Evolutionary conservation across 2,113 vertebrate species (phyloP), one percentile per base, ranked within the genome.

Genomic region (Tetrax tetrax): DNA sequence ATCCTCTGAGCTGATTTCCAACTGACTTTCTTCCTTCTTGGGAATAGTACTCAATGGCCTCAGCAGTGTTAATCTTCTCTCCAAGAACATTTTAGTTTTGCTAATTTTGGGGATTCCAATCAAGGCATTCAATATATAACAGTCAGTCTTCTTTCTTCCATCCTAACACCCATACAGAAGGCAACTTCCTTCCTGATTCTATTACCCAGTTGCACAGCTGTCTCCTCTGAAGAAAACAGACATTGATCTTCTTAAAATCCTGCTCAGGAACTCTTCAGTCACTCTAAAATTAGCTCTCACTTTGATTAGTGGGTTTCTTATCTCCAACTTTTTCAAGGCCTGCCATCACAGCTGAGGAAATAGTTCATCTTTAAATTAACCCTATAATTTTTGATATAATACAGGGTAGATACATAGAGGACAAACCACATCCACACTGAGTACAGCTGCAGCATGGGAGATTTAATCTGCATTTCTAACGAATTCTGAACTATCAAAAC

Each of bases 21-120:
- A 13, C 1, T 0, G 0, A 22, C 19, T 23, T 66, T 19, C 14
- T 74, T 77, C 16, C 31, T 35, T 74, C 74, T 80, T 63, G 21
- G 28, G n/a, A 48, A 71, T 5, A 78, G 15, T 33, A 59, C 19
- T 53, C 72, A 35, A 45, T 13, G 21, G 22, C 13, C 31, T 86
- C 50, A 41, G 10, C 60, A 60, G 43, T 19, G 23, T 64, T 60
- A 63, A 60, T 35, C 1, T 11, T 68, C 57, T 75, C n/a, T 75
- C 33, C 43, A 54, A 54, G 20, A 66, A 82, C 5, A 71, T 54
- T 77, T 50, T 45, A 90, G 15, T 10, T 71, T 83, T 92, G n/a
- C 65, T 61, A 47, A 2, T 79, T 93, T 69, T 9, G n/a, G 31
- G 19, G 25, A 85, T 50, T 47, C 22, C 20, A 59, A 70, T 54